Conservation (phyloP, 1,140 invertebrate species). For the Nephila pilipes region DNA sequence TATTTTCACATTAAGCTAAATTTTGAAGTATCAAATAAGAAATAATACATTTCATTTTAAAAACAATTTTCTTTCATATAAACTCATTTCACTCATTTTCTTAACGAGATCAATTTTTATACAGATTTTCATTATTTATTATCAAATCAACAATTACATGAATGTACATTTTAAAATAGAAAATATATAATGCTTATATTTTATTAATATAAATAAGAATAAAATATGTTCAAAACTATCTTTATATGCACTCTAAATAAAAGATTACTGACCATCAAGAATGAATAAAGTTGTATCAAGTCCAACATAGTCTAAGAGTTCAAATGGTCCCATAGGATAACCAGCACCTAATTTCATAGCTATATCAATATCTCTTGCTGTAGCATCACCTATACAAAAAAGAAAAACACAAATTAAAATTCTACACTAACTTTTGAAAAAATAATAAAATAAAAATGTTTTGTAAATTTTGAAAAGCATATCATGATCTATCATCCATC, state of each 20-base stretch:
- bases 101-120: too few relatives aligned
- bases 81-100: too few relatives aligned
- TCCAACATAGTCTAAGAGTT: constrained; percentile 90
- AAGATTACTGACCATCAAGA: constrained; percentile 81
- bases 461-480: neutral
- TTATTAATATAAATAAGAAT: too few relatives aligned
- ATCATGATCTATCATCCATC: too few relatives aligned
- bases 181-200: too few relatives aligned
- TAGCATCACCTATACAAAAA: constrained; percentile 82
- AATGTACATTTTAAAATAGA: too few relatives aligned
- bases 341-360: constrained; percentile 93
- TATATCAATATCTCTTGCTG: constrained; percentile 88
- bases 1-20: neutral
- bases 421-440: neutral
- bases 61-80: too few relatives aligned
- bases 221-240: too few relatives aligned
- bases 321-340: constrained; percentile 92
- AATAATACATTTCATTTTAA: neutral
- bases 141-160: too few relatives aligned
- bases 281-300: constrained; percentile 85
- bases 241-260: neutral
- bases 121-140: too few relatives aligned
- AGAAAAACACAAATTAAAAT: neutral
- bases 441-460: too few relatives aligned
- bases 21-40: neutral